A percentile compares a stretch with the other conserved stretches of the same genome.
These are phyloP conservation scores for Hippopotamyrus pictus DNA, from an alignment of 2,797 vertebrate species.

Conservation along the genomic window DNA sequence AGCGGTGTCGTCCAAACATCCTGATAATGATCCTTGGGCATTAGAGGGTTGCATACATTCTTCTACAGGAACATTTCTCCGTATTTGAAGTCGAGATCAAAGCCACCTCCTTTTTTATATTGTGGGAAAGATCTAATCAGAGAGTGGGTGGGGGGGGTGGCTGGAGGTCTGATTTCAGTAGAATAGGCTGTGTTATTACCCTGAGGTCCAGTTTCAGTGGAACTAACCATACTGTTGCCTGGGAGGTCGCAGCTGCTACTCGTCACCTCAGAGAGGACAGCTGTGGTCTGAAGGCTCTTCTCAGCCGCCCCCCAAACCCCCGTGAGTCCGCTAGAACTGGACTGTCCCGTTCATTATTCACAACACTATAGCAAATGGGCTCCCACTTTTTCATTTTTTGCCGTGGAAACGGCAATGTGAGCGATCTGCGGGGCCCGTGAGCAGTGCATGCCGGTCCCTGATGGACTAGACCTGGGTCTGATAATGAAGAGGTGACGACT, in stretches of 20 bases:
- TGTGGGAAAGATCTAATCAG: conserved; percentile 23
- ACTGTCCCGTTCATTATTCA: background rate
- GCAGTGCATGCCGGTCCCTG: background rate
- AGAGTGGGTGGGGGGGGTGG: background rate
- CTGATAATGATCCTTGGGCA: conserved; percentile 14
- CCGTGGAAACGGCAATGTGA: background rate
- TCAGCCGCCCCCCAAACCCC: background rate
- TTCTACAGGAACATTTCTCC: conserved; percentile 15
- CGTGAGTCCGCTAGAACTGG: background rate
- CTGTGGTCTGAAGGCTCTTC: background rate
- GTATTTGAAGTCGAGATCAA: conserved; percentile 26
- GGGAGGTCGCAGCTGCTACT: conserved; percentile 6
- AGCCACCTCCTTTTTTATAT: conserved; percentile 11
- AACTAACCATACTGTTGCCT: background rate
- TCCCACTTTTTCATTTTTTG: background rate
- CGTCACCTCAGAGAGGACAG: conserved; percentile 15
- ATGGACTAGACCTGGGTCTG: background rate
- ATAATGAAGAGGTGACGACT: conserved; percentile 35
- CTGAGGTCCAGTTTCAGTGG: conserved; percentile 6
- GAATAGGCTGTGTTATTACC: background rate
- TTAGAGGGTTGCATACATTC: background rate
- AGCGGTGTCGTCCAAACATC: conserved; percentile 7
- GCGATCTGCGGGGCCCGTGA: background rate
- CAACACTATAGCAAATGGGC: too few species aligned
- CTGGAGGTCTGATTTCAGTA: conserved; percentile 26